These are phyloP conservation scores for Chiloscyllium punctatum DNA, from an alignment of 2,797 vertebrate species.

Conservation along the genomic window DNA sequence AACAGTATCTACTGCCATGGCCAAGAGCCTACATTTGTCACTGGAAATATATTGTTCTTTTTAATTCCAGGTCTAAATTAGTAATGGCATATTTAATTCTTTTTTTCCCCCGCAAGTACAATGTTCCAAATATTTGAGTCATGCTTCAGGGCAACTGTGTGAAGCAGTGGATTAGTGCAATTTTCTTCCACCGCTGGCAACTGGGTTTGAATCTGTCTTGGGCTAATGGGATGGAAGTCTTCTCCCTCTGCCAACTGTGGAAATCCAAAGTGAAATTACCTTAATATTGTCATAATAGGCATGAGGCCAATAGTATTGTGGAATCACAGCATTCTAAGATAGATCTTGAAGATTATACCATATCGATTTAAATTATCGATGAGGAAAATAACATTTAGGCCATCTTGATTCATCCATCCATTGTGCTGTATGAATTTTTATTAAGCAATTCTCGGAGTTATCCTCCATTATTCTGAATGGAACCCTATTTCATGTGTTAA, in stretches of 20 bases:
- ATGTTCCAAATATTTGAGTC: neutral
- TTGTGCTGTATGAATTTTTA: neutral
- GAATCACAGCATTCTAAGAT: neutral
- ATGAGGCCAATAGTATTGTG: neutral
- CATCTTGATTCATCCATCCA: neutral
- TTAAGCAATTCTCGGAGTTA: neutral
- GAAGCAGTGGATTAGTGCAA: neutral
- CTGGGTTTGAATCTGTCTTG: neutral
- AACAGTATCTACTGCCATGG: neutral
- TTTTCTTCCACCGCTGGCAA: neutral
- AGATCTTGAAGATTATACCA: neutral
- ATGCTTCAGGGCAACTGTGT: neutral
- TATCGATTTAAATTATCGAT: neutral
- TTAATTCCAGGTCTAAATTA: constrained; percentile 22
- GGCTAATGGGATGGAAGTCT: neutral
- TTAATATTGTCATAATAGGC: neutral
- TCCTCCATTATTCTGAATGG: neutral
- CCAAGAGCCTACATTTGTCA: constrained; percentile 16
- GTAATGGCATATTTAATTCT: neutral
- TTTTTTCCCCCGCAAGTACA: neutral
- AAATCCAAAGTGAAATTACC: neutral
- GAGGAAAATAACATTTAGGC: neutral
- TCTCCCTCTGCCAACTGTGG: neutral
- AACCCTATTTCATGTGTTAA: neutral
- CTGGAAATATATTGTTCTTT: neutral